phyloP scores from a whole-genome alignment of 2,113 vertebrate species.

The Rhinoderma darwinii region DNA sequence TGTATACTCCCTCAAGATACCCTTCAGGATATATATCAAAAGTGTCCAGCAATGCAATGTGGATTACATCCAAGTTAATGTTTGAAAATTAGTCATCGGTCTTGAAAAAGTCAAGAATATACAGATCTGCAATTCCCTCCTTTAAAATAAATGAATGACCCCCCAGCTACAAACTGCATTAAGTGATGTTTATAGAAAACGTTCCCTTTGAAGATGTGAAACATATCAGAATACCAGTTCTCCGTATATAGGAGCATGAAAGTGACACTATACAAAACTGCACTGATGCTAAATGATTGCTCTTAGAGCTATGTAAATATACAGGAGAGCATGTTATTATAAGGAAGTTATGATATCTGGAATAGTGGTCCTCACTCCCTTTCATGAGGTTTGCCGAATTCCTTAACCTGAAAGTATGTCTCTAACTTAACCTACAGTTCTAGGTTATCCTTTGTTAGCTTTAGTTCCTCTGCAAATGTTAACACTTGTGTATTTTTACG shows the following conservation, averaged over 20 bases:
- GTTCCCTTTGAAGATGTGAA: slow-evolving; percentile 15
- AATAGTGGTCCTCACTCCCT: not conserved
- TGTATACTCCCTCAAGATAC: no score
- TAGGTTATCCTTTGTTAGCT: not conserved
- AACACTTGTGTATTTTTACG: not conserved
- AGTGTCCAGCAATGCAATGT: not conserved
- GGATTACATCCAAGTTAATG: not conserved
- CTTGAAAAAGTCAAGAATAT: not conserved
- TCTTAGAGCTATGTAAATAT: not conserved
- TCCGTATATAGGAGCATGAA: not conserved
- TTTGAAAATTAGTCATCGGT: not conserved
- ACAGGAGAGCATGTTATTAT: not conserved
- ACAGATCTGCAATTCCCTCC: not conserved
- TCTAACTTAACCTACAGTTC: not conserved
- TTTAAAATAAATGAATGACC: not conserved
- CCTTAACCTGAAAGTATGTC: not conserved
- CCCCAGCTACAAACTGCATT: not conserved
- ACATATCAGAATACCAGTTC: not conserved
- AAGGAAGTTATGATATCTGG: not conserved
- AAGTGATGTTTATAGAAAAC: not conserved
- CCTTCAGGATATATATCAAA: not conserved
- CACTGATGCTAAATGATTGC: not conserved
- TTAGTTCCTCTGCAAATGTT: not conserved
- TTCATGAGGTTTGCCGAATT: not conserved
- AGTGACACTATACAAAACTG: not conserved